Evolutionary conservation across 2,888 invertebrate genomes (phyloP), one percentile per base, ranked within the genome.

Genomic region (Osmoderma eremita): DNA sequence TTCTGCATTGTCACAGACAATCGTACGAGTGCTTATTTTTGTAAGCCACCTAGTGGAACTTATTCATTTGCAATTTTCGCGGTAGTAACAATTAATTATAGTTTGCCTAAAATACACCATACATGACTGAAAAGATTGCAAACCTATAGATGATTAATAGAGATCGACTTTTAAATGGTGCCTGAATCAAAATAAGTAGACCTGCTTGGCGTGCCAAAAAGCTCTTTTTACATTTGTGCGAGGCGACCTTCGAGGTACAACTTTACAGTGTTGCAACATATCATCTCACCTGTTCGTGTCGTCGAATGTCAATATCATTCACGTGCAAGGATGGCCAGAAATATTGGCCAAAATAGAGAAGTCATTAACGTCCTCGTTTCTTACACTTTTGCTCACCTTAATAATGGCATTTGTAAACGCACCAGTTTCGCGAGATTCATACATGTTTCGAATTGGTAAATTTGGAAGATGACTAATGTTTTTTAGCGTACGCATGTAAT

Each of bases 1-100:
- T 48, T 24, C 12, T 61, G 30, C 45, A 30, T 58, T 48, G 45
- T 12, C 17, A 18, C 58, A 36, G 56, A 42, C 24, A 41, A 42
- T 42, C 56, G 22, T 30, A 30, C 6, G 30, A 1, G 30, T 13
- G 10, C 42, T 45, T 61, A 61, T 61, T 61, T 61, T 45, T 45
- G 24, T 17, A 30, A 30, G 12, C 24, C 42, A 24, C 45, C 30
- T 45, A 61, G n/a, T 58, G 8, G 58, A 17, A 48, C 30, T 61
- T 61, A 61, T 30, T 58, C 58, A 58, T 58, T 15, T 42, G 41
- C 20, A 20, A 41, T 56, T 56, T 20, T 36, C 12, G 8, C 30
- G 30, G 2, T 6, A 30, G 10, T 10, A 1, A 6, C 30, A 30
- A 12, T n/a, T n/a, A n/a, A n/a, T n/a, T n/a, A 30, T 6, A 13